Percentiles rank a stretch among this genome's conserved stretches.
Conservation (phyloP, 2,797 vertebrate species). For the Smutsia gigantea region DNA sequence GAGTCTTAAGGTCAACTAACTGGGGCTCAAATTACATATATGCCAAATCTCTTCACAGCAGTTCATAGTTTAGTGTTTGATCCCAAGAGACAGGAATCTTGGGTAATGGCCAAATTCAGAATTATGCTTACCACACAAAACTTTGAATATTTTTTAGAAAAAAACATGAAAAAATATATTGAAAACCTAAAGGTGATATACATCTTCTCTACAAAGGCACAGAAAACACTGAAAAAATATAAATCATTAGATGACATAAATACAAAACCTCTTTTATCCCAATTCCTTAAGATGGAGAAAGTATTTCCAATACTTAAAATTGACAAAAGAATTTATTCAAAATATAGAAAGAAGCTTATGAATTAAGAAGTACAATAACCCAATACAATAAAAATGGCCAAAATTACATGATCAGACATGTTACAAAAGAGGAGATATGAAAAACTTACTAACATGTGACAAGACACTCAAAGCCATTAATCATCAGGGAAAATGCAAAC, state of each 20-base stretch:
- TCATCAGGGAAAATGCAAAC: not conserved
- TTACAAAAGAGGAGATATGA: not conserved
- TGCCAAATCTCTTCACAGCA: not conserved
- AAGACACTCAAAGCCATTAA: not conserved
- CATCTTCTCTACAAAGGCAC: not conserved
- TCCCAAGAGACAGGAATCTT: not conserved
- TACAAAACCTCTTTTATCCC: not conserved
- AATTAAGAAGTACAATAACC: not conserved
- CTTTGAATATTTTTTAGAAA: not conserved
- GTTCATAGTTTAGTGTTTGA: not conserved
- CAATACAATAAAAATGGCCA: not conserved
- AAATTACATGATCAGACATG: not conserved
- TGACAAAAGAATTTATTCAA: not conserved
- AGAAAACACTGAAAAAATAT: not conserved
- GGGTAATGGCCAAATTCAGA: not conserved
- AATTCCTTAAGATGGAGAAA: not conserved
- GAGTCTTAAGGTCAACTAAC: not conserved
- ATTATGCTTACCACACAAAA: not conserved
- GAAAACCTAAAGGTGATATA: not conserved
- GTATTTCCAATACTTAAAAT: not conserved
- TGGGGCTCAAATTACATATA: not conserved
- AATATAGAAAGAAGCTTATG: not conserved
- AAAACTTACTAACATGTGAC: not conserved
- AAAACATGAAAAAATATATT: not conserved
- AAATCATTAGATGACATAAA: not conserved